Percentiles rank a stretch among this genome's conserved stretches.
These are phyloP conservation scores for Escarpia spicata DNA, from an alignment of 2,888 invertebrate species.

Conservation along the genomic window DNA sequence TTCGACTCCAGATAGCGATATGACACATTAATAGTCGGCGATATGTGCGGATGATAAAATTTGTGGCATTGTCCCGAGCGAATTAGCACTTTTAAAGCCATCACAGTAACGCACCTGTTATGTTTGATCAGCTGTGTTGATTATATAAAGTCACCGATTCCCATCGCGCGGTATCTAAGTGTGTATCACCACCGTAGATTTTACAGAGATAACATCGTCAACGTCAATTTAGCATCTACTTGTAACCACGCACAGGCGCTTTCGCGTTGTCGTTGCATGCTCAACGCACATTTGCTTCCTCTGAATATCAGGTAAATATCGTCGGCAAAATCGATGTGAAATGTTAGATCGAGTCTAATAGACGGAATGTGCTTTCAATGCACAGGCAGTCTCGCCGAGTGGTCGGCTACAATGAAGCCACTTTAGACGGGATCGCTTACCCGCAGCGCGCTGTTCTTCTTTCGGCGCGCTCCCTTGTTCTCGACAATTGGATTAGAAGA, in stretches of 20 bases:
- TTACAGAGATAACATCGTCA: background rate
- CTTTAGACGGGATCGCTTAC: background rate
- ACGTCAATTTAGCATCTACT: background rate
- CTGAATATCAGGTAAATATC: background rate
- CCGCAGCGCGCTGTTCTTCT: background rate
- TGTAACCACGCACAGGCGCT: background rate
- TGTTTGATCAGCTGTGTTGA: background rate
- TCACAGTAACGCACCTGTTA: background rate
- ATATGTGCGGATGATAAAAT: background rate
- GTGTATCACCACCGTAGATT: background rate
- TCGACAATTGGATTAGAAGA: background rate
- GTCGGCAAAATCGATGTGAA: slow-evolving; percentile 12
- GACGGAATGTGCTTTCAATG: slow-evolving; percentile 11
- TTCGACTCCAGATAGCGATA: too few species aligned
- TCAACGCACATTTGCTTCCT: background rate
- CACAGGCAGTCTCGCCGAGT: background rate
- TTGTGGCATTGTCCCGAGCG: background rate
- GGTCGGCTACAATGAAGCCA: background rate
- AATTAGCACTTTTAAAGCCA: background rate
- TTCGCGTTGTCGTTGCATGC: background rate
- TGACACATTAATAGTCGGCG: background rate
- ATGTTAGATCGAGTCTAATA: background rate
- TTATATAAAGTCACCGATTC: background rate
- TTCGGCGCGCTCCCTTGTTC: background rate
- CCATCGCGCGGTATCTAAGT: background rate